Conservation (phyloP, 2,797 vertebrate genomes). For the Oreortyx pictus region DNA sequence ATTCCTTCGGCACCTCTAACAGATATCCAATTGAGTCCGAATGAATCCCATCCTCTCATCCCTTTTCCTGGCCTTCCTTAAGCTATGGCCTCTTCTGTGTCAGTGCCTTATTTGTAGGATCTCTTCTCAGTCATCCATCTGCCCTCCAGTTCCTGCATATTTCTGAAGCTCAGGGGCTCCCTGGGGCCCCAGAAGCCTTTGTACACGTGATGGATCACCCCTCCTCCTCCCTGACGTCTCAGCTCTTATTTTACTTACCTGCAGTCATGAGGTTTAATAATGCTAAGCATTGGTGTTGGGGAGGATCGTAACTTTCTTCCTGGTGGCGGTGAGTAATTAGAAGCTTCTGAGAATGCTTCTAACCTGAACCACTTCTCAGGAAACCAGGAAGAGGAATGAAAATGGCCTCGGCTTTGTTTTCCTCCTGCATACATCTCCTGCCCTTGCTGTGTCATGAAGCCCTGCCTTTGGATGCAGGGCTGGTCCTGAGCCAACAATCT, state of each 20-base stretch:
- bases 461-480: not conserved
- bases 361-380: not conserved
- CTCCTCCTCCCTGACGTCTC: not conserved
- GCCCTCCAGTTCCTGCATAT: not conserved
- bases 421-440: not conserved
- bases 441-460: not conserved
- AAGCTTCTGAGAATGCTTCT: not conserved
- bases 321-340: not conserved
- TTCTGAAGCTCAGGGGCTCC: not conserved
- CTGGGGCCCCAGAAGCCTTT: not conserved
- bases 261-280: not conserved
- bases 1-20: not conserved
- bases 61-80: not conserved
- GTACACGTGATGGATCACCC: not conserved
- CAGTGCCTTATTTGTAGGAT: not conserved
- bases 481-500: not conserved
- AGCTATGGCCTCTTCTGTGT: not conserved
- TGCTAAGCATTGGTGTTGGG: not conserved
- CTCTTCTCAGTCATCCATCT: not conserved
- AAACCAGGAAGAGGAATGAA: not conserved
- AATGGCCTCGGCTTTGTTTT: constrained; percentile 32
- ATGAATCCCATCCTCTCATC: not conserved
- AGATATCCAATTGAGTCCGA: not conserved
- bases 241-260: not conserved
- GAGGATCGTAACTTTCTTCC: not conserved